Conservation (phyloP, 2,797 vertebrate genomes). For the Sardinella longiceps region DNA sequence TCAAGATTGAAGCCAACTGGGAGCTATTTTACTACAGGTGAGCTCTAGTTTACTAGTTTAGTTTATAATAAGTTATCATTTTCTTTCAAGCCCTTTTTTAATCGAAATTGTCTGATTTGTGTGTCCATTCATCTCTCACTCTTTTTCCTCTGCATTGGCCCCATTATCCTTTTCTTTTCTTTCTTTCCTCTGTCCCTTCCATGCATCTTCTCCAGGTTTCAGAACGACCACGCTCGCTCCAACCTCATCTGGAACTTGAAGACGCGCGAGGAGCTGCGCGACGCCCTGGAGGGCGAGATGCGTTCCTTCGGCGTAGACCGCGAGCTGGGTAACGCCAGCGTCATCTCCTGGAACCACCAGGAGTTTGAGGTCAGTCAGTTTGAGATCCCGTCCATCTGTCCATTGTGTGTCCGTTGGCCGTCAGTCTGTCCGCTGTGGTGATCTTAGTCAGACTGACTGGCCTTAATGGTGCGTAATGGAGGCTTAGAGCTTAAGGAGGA, state of each 20-base stretch:
- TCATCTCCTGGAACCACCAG: constrained; percentile 99
- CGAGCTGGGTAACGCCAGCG: constrained; percentile 90
- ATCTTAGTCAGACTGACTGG: background rate
- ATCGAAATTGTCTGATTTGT: background rate
- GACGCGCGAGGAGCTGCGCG: constrained; percentile 95
- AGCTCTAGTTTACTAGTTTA: too few species aligned
- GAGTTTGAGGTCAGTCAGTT: constrained; percentile 93
- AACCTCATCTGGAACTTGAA: constrained; percentile 99
- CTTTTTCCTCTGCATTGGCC: background rate
- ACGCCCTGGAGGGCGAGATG: constrained; percentile 96
- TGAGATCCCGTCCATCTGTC: background rate
- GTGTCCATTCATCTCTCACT: background rate
- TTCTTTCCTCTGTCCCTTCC: background rate
- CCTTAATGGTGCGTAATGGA: background rate
- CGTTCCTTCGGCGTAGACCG: constrained; percentile 91
- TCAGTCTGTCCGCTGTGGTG: too few species aligned
- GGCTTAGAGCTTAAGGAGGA: background rate
- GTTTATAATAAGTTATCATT: too few species aligned
- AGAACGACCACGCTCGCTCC: constrained; percentile 91
- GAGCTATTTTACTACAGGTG: constrained; percentile 99
- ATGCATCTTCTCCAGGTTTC: constrained; percentile 79
- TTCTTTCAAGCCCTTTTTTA: background rate
- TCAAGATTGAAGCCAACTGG: constrained; percentile 99
- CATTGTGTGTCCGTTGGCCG: constrained; percentile 50
- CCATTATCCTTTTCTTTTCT: background rate